Conservation (phyloP, 1,140 invertebrate species). For the Drosophila gunungcola region DNA sequence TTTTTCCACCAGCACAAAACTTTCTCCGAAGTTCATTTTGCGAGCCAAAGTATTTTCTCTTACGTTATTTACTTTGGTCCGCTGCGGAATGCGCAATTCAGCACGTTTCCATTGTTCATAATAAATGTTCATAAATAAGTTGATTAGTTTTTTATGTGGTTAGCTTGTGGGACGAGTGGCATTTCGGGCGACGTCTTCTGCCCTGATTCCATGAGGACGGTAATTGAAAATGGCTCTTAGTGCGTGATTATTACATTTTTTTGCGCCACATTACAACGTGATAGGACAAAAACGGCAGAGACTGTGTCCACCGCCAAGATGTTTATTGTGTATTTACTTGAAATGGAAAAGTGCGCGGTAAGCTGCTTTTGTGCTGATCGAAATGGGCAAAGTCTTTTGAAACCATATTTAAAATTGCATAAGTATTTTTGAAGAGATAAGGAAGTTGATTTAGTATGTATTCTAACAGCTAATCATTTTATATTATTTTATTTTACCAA, state of each 20-base stretch:
- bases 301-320: constrained; percentile 34
- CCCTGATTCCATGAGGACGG: constrained; percentile 46
- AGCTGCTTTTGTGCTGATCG: constrained; percentile 65
- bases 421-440: neutral
- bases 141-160: constrained; percentile 82
- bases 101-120: constrained; percentile 76
- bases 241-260: constrained; percentile 77
- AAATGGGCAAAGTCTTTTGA: constrained; percentile 5
- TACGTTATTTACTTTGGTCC: constrained; percentile 45
- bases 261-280: constrained; percentile 54
- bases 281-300: constrained; percentile 37
- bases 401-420: constrained; percentile 19
- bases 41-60: constrained; percentile 30
- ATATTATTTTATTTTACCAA: too few species aligned
- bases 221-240: constrained; percentile 81
- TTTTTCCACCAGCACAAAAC: neutral
- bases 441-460: neutral
- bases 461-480: neutral
- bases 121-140: constrained; percentile 83
- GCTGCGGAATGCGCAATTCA: constrained; percentile 69
- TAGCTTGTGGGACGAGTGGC: constrained; percentile 38
- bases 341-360: constrained; percentile 64
- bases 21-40: constrained; percentile 20
- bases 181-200: constrained; percentile 51
- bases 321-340: constrained; percentile 56